Percentiles rank a stretch among this genome's conserved stretches.
These are phyloP conservation scores for Coenobita brevimanus DNA, from an alignment of 1,140 invertebrate species.

Conservation along the genomic window DNA sequence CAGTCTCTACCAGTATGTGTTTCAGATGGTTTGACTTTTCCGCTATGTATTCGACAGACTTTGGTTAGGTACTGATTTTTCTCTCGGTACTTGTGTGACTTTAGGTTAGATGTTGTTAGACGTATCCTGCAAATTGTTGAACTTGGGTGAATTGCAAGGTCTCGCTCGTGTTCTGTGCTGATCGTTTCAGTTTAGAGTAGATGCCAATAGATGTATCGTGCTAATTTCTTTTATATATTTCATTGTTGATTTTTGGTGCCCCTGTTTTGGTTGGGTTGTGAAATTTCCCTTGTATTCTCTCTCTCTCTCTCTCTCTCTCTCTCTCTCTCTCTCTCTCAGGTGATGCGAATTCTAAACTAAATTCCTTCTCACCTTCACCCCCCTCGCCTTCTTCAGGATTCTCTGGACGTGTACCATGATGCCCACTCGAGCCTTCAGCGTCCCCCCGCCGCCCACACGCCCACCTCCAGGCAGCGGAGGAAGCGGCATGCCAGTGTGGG, in stretches of 20 bases:
- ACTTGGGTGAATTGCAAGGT: no score
- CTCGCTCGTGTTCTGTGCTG: no score
- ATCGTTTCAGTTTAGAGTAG: background rate
- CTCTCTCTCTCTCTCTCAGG: slow-evolving; percentile 28
- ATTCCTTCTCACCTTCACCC: background rate
- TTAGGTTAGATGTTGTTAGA: no score
- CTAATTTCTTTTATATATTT: background rate
- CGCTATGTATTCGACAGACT: no score
- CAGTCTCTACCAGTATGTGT: no score
- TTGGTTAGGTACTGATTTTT: no score
- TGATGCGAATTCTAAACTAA: background rate
- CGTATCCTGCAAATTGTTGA: no score
- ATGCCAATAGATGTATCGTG: background rate
- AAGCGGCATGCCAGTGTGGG: no score
- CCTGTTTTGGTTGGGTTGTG: background rate
- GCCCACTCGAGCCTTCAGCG: slow-evolving; percentile 20
- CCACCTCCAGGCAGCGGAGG: no score
- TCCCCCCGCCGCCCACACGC: background rate
- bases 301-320: slow-evolving; percentile 14
- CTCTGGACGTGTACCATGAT: slow-evolving; percentile 49
- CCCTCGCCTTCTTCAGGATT: slow-evolving; percentile 9
- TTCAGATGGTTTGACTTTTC: no score
- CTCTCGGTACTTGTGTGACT: no score
- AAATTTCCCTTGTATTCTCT: background rate
- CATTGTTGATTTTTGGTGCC: background rate